Conservation (phyloP, 1,140 invertebrate genomes). For the Nephotettix cincticeps region DNA sequence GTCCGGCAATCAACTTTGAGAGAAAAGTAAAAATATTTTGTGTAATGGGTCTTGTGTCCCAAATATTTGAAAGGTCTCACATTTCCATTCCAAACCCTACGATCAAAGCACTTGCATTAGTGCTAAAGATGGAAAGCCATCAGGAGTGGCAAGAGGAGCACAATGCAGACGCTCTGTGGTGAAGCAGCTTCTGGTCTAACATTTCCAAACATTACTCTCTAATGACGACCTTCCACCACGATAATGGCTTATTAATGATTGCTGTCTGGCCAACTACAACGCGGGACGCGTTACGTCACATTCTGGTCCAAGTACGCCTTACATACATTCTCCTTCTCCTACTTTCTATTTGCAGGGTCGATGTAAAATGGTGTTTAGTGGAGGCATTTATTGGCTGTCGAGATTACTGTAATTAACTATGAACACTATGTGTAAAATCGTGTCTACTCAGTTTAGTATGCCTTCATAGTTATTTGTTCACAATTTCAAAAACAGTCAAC, state of each 20-base stretch:
- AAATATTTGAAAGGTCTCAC: not conserved
- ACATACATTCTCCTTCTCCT: not conserved
- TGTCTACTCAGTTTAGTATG: not conserved
- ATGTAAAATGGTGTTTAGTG: too few relatives aligned
- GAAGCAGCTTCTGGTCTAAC: not conserved
- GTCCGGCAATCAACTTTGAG: too few relatives aligned
- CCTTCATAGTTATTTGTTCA: too few relatives aligned
- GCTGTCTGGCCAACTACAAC: not conserved
- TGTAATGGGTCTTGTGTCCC: not conserved
- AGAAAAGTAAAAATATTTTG: too few relatives aligned
- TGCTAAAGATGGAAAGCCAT: not conserved
- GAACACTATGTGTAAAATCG: not conserved
- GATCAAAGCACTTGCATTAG: not conserved
- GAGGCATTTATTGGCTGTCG: not conserved
- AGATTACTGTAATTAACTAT: not conserved
- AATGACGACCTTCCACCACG: constrained; percentile 2
- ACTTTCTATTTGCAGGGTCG: not conserved
- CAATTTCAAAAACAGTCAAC: too few relatives aligned
- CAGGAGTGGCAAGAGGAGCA: not conserved
- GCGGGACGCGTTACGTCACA: not conserved
- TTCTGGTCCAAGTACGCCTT: not conserved
- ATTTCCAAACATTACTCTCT: constrained; percentile 10
- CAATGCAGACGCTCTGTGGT: not conserved
- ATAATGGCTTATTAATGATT: constrained; percentile 2
- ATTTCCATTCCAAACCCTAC: not conserved